These are phyloP conservation scores for Bufotes viridis DNA, from an alignment of 2,797 vertebrate genomes.

Conservation along the genomic window DNA sequence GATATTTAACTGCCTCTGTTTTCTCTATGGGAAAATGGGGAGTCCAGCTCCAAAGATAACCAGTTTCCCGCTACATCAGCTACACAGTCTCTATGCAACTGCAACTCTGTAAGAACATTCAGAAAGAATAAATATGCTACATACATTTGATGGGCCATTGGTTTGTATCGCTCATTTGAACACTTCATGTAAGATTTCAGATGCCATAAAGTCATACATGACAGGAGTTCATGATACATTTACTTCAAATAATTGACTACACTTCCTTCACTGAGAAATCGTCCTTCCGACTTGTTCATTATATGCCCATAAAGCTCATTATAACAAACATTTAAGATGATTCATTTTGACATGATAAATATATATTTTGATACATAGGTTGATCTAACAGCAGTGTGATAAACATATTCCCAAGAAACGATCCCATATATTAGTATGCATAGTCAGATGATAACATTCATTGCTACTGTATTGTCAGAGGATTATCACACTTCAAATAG, in stretches of 20 bases:
- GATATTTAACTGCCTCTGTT: too few species aligned
- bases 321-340: background rate
- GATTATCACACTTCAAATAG: conserved; percentile 30
- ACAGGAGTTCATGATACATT: too few species aligned
- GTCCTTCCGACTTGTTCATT: background rate
- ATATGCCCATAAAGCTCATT: background rate
- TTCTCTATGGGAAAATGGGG: too few species aligned
- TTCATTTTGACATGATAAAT: background rate
- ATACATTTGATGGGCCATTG: too few species aligned
- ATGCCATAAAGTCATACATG: too few species aligned
- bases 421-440: background rate
- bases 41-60: too few species aligned
- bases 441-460: background rate
- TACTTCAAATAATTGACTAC: background rate
- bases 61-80: too few species aligned
- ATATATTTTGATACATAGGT: background rate
- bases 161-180: too few species aligned
- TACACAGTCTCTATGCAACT: too few species aligned
- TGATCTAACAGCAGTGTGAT: background rate
- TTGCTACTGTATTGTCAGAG: background rate
- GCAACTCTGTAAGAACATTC: too few species aligned
- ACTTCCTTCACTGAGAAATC: background rate
- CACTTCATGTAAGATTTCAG: too few species aligned
- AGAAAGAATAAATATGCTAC: too few species aligned
- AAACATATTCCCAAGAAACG: background rate